Evolutionary conservation across 2,888 invertebrate genomes (phyloP), one percentile per base, ranked within the genome.

Genomic region (Malachius bipustulatus): DNA sequence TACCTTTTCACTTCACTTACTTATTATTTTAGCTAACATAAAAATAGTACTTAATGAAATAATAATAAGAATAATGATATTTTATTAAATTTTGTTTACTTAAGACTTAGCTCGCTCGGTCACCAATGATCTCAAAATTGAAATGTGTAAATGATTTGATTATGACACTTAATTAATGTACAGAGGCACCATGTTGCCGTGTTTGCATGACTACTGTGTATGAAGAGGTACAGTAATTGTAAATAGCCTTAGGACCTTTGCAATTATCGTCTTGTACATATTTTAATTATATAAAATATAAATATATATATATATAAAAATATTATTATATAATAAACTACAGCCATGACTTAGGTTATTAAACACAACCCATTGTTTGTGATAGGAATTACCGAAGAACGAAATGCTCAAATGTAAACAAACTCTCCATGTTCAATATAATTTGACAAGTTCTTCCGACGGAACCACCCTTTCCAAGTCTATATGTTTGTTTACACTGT

Each of bases 81-180:
- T 36, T 36, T 30, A 32, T 35, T 30, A 28, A 39, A 36, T 36
- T 11, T 9, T 31, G 12, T 29, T 11, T 39, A 39, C n/a, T 19
- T 8, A 19, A n/a, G n/a, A 19, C n/a, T 31, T 24, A 30, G n/a
- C n/a, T n/a, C 27, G 44, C 46, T 43, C 52, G 53, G 52, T 55
- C 53, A 49, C 53, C 49, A 52, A 50, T 57, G 59, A 59, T 59
- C 59, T 59, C 57, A 57, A 57, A 58, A 57, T 57, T 58, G 41
- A 47, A 47, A 26, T 47, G 41, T 51, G 45, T 49, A 49, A 52
- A 49, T 54, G 52, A 48, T 49, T 47, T 51, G 44, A 47, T 13
- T n/a, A n/a, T n/a, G n/a, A n/a, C n/a, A n/a, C n/a, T n/a, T n/a
- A n/a, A 47, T 46, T 19, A 40, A 43, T 38, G 36, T 46, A 45